Percentiles rank a stretch among this genome's conserved stretches.
Conservation (phyloP, 2,113 vertebrate genomes). For the Callocephalon fimbriatum region DNA sequence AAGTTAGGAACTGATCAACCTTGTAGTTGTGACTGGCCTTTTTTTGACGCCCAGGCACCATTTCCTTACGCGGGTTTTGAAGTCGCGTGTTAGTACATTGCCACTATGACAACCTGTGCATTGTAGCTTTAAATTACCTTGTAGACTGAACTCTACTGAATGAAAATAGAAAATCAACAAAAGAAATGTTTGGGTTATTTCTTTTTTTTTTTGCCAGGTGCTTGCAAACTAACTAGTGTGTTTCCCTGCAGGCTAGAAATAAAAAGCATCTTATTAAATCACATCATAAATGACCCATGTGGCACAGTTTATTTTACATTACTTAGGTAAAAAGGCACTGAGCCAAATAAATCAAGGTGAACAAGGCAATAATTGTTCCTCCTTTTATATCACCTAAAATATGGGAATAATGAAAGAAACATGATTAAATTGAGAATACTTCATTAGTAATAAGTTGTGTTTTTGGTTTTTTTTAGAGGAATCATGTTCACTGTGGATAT, state of each 20-base stretch:
- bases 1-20: slow-evolving; percentile 1
- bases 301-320: slow-evolving; percentile 73
- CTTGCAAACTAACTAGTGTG: slow-evolving; percentile 47
- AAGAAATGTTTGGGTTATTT: neutral
- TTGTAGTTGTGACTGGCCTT: neutral
- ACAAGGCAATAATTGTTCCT: slow-evolving; percentile 73
- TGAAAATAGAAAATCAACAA: slow-evolving; percentile 12
- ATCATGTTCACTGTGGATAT: neutral
- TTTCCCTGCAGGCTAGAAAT: slow-evolving; percentile 54
- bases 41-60: neutral
- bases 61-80: neutral
- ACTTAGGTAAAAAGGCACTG: slow-evolving; percentile 52
- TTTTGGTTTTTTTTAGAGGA: slow-evolving; percentile 11
- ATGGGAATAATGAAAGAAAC: slow-evolving; percentile 59
- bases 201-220: neutral
- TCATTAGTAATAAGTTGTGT: neutral
- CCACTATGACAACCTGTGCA: neutral
- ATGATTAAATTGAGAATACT: slow-evolving; percentile 47
- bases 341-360: slow-evolving; percentile 75
- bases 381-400: slow-evolving; percentile 60
- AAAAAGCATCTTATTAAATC: slow-evolving; percentile 73
- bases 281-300: slow-evolving; percentile 74
- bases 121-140: slow-evolving; percentile 53
- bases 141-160: neutral
- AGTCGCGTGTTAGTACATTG: neutral